Base-by-base conservation (phyloP, 2,888 invertebrate species). In the Cerceris ruficornis region DNA sequence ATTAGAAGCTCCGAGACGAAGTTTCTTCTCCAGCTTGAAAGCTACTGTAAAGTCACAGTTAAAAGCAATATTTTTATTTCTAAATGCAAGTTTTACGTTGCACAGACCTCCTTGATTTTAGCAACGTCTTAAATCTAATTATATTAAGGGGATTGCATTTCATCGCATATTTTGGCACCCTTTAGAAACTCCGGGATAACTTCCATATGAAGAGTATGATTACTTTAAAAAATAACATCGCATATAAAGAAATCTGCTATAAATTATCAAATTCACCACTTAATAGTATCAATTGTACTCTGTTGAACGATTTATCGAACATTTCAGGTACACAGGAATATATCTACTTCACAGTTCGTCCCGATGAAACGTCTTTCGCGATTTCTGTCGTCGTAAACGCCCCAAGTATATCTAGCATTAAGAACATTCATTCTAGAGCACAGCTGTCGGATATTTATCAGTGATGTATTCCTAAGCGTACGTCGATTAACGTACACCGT, bases 371-470 rank as follows among this genome's bases (percentile, higher is more conserved):
- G 46, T 60, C 17, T 60, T 46, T 60, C 46, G 43, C 15, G 14
- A 28, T 4, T 60, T 41, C 15, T n/a, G 42, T 42, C 42, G 58
- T 41, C 42, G 41, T 39, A n/a, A 15, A 14, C 50, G 46, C 52
- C 52, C 55, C 9, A 8, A 11, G 55, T 55, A 55, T 15, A 55
- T 55, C 17, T 55, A 43, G 6, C 55, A 17, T 46, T 60, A 46
- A n/a, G 14, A 46, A 46, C 52, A 28, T 39, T 13, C 62, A 14
- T 28, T 17, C n/a, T 52, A 62, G 62, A 50, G n/a, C 50, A 49
- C 64, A 65, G 14, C 54, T 65, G 64, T 65, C 42, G 42, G 54
- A 28, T 54, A 54, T 65, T 65, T 65, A 65, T 65, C 64, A 54
- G 6, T 41, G 54, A 65, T 65, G 41, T 13, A 13, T 28, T 43